Base-by-base conservation (phyloP, 53 echinoderm and acorn worm genomes). In the Arbacia lixula region DNA sequence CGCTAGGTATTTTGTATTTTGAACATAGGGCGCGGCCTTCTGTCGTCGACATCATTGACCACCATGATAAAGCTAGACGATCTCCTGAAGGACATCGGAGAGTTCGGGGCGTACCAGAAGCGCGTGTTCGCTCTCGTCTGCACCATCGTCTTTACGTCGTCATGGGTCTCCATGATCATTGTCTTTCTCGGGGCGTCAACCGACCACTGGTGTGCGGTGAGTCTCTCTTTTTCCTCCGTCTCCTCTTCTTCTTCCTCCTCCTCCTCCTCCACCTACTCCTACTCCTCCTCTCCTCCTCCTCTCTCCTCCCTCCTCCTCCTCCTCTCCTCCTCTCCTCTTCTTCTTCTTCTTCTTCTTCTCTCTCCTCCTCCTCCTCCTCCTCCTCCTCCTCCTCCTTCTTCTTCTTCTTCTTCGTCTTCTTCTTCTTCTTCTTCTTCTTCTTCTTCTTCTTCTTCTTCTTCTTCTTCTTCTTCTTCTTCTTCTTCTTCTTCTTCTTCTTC, bases 141-240 rank as follows among this genome's bases (percentile, higher is more conserved):
- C 29, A 58, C 49, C 39, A 36, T 77, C 24, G 60, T 77, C 37
- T 77, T 77, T 36, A 38, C 40, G 36, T 36, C 35, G 2, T 57
- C 78, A 12, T 77, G 60, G 58, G 40, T 77, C 24, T 77, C 78
- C 1, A 37, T 77, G 57, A 77, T 77, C 5, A 36, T 36, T 2
- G 78, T 77, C 14, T 77, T 77, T 21, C 60, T 77, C 25, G 29
- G 55, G 0, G 78, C 78, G 30, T 37, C 78, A 1, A 40, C 54
- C 14, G 78, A 77, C 24, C 78, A 77, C 41, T 76, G 78, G 78
- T 77, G 78, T 24, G 41, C 55, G 57, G 78, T 77, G 40, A 55
- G 73, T 41, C 71, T 0, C 27, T n/a, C 21, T 24, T 56, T 4
- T 24, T 56, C 56, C 21, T 56, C 21, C 4, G 5, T 0, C 21